phyloP scores from a whole-genome alignment of 2,797 vertebrate genomes.

The Chanos chanos region DNA sequence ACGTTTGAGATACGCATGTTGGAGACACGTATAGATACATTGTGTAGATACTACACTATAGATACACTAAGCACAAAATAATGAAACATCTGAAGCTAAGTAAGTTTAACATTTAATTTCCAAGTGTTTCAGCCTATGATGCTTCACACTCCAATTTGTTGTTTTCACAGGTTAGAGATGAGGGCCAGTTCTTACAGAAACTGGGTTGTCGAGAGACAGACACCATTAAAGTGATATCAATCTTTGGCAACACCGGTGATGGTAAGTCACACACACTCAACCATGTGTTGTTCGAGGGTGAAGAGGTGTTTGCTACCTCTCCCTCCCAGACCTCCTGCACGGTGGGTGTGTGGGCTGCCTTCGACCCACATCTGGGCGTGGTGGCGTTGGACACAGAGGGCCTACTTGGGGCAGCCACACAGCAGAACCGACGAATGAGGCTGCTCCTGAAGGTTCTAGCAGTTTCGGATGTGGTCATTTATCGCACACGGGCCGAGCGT shows the following conservation, averaged over 20 bases:
- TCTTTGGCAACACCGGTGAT: slow-evolving; percentile 83
- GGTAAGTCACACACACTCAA: slow-evolving; percentile 85
- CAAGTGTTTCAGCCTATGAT: no score
- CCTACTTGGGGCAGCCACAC: slow-evolving; percentile 71
- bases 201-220: slow-evolving; percentile 63
- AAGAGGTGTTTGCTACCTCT: slow-evolving; percentile 76
- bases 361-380: slow-evolving; percentile 64
- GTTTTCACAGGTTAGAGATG: slow-evolving; percentile 61
- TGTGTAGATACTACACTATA: no score
- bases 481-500: slow-evolving; percentile 79
- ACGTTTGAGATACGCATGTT: no score
- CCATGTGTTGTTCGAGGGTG: slow-evolving; percentile 71
- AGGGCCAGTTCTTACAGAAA: slow-evolving; percentile 63
- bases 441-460: slow-evolving; percentile 81
- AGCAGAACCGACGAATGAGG: slow-evolving; percentile 78
- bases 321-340: slow-evolving; percentile 79
- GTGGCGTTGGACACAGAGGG: slow-evolving; percentile 79
- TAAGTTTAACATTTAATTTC: no score
- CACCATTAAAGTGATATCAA: slow-evolving; percentile 78
- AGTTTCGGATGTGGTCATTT: slow-evolving; percentile 77
- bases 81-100: no score
- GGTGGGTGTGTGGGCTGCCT: slow-evolving; percentile 79
- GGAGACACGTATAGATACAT: no score
- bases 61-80: no score
- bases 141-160: not conserved